Conservation (phyloP, 2,797 vertebrate genomes). For the Syndactyla subalaris region DNA sequence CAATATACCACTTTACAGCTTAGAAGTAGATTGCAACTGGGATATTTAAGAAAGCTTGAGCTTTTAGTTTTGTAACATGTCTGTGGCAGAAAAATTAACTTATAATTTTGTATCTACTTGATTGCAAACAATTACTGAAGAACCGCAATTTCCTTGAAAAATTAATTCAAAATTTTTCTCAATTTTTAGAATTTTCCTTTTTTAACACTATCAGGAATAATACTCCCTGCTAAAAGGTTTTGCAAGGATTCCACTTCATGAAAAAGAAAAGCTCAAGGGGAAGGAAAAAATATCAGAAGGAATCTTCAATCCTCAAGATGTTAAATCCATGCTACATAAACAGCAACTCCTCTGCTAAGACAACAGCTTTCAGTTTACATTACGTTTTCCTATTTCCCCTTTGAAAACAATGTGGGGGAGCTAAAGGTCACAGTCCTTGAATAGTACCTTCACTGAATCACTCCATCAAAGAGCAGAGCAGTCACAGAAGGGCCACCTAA, state of each 20-base stretch:
- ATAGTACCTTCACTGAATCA: neutral
- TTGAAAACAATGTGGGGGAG: neutral
- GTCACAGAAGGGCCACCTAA: neutral
- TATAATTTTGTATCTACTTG: neutral
- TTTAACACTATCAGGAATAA: neutral
- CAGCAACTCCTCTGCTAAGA: neutral
- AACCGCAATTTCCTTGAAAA: neutral
- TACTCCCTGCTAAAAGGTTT: neutral
- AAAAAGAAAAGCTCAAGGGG: neutral
- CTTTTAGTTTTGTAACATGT: neutral
- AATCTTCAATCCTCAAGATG: neutral
- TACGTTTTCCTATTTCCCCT: neutral
- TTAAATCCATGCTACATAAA: neutral
- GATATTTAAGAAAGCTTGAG: neutral
- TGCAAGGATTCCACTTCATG: neutral
- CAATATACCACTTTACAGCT: neutral
- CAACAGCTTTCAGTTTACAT: slow-evolving; percentile 27
- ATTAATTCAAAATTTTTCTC: neutral
- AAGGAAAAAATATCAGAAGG: neutral
- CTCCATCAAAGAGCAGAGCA: neutral
- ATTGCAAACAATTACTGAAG: neutral
- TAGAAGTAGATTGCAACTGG: neutral
- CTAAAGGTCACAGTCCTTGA: slow-evolving; percentile 18
- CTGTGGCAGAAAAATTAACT: neutral
- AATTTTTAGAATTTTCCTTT: neutral